Evolutionary conservation across 2,888 invertebrate species (phyloP).

Genomic region (Ctenicera cuprea): DNA sequence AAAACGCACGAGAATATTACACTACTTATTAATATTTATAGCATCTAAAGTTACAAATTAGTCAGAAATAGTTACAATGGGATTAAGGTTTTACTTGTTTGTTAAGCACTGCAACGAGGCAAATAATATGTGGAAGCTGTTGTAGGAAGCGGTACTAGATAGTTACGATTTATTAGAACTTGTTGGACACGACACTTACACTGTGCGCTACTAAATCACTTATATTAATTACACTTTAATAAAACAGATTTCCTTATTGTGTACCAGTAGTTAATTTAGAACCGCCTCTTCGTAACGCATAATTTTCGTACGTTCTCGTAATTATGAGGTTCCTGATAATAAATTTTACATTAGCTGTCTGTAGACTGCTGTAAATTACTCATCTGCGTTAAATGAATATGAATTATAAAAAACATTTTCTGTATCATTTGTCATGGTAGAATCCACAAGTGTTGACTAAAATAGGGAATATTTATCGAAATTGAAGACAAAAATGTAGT

Average conservation of each 20-base stretch:
- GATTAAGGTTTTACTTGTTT: too few relatives aligned
- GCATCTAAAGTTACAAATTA: too few relatives aligned
- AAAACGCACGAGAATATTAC: too few relatives aligned
- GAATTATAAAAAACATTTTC: background rate
- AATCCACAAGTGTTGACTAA: too few relatives aligned
- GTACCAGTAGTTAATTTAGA: slow-evolving; percentile 37
- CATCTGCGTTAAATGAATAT: slow-evolving; percentile 8
- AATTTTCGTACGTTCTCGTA: slow-evolving; percentile 43
- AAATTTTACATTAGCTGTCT: slow-evolving; percentile 30
- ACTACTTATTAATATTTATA: too few relatives aligned
- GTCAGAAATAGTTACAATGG: too few relatives aligned
- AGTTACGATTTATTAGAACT: slow-evolving; percentile 29
- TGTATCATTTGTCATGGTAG: background rate
- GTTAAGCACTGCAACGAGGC: too few relatives aligned
- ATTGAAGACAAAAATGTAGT: too few relatives aligned
- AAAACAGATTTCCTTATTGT: slow-evolving; percentile 33
- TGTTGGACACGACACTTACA: slow-evolving; percentile 29
- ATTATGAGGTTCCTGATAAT: slow-evolving; percentile 37
- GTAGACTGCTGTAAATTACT: slow-evolving; percentile 26
- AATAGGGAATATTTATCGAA: too few relatives aligned
- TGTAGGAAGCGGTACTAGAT: slow-evolving; percentile 26
- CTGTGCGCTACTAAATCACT: slow-evolving; percentile 21
- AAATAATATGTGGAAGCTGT: slow-evolving; percentile 10
- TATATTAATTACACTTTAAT: slow-evolving; percentile 30
- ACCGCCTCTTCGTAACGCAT: slow-evolving; percentile 38